Evolutionary conservation across 2,113 vertebrate genomes (phyloP), one percentile per base, ranked within the genome.

Genomic region (Sakesphorus luctuosus): DNA sequence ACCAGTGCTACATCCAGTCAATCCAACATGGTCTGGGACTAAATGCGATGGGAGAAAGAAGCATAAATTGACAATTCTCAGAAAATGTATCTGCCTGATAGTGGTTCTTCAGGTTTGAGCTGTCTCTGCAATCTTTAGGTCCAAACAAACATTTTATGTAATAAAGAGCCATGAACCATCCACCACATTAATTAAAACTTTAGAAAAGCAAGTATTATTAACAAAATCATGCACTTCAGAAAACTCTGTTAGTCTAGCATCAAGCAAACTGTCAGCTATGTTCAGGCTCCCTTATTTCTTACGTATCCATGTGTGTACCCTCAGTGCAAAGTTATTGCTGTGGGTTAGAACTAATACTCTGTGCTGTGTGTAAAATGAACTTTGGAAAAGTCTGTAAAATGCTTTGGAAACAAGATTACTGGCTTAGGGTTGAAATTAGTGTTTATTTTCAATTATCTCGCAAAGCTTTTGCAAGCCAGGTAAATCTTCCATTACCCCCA

Each of bases 41-140:
- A 87, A 82, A n/a, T 9, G 28, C 0, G 0, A 43, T 4, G 10
- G 21, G 31, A 63, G 38, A 76, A 84, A 43, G 50, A 50, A 65
- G 21, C 15, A 46, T 13, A 55, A 84, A 43, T 59, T 29, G 2
- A 0, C 26, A 68, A 35, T 49, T 69, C 49, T 52, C 71, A 77
- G 58, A 58, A 89, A 87, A 83, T 15, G 0, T 3, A 65, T 24
- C 71, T 49, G 49, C 19, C 26, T 0, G 1, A 33, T 10, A 56
- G 73, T 1, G 1, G 20, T 66, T 81, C 2, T 2, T 47, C 0
- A 0, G 18, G 13, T 28, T 18, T 0, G 0, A 16, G n/a, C 28
- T 69, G 36, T 21, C 20, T 53, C 66, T 40, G 46, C 36, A 69
- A 29, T 33, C 31, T 61, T 49, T 0, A 0, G 52, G 7, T 56